Evolutionary conservation across 2,113 vertebrate species (phyloP).

Genomic region (Antigone vipio): DNA sequence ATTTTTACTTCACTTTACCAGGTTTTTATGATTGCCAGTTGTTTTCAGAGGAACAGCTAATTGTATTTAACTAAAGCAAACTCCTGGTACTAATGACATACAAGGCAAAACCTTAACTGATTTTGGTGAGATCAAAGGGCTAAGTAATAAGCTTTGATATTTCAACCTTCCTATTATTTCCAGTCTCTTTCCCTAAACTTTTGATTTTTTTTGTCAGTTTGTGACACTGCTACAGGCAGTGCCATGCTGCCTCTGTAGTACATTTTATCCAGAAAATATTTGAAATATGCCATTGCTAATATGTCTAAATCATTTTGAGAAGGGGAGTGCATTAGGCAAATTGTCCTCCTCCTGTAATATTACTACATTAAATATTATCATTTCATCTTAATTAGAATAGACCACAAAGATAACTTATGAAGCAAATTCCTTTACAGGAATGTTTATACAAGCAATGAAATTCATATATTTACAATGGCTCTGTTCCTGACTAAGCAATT

Average conservation of each 20-base stretch:
- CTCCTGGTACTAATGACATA: neutral
- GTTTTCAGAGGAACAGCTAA: neutral
- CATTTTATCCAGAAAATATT: neutral
- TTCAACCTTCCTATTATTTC: neutral
- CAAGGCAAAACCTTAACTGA: neutral
- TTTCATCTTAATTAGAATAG: neutral
- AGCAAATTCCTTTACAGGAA: neutral
- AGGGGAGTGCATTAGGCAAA: neutral
- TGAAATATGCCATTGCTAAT: neutral
- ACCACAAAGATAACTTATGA: neutral
- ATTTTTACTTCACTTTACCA: neutral
- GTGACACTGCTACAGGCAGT: neutral
- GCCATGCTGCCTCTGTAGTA: neutral
- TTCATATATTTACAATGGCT: neutral
- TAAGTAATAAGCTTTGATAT: neutral
- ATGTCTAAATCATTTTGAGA: neutral
- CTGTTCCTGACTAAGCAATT: neutral
- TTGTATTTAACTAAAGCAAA: neutral
- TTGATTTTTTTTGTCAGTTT: neutral
- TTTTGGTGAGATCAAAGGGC: neutral
- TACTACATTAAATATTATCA: neutral
- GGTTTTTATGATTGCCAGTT: neutral
- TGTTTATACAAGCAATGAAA: neutral
- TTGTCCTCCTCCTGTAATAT: neutral
- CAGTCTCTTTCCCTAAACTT: neutral